phyloP scores from a whole-genome alignment of 1,140 invertebrate species.

The Coenobita brevimanus region DNA sequence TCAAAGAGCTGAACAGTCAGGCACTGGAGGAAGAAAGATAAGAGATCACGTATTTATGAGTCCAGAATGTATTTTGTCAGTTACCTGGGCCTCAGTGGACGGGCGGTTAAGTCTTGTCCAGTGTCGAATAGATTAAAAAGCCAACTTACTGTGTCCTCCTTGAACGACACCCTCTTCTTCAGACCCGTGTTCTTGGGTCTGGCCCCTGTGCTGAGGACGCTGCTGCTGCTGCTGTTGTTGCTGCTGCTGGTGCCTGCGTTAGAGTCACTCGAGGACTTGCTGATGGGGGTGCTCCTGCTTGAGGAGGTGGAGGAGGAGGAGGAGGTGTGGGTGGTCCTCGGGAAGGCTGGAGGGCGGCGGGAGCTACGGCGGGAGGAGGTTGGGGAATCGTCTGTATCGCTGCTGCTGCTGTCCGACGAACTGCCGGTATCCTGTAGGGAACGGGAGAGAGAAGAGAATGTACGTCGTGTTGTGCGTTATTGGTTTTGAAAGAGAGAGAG shows the following conservation, averaged over 20 bases:
- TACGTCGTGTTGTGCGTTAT: background rate
- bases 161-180: constrained; percentile 69
- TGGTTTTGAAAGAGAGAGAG: too few relatives aligned
- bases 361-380: constrained; percentile 37
- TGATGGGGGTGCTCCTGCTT: constrained; percentile 60
- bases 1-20: too few relatives aligned
- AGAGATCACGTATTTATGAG: too few relatives aligned
- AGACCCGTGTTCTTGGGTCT: constrained; percentile 65
- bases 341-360: constrained; percentile 65
- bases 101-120: too few relatives aligned
- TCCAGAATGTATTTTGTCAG: too few relatives aligned
- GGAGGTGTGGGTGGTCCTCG: constrained; percentile 47
- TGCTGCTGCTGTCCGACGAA: constrained; percentile 35
- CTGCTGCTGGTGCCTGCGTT: constrained; percentile 46
- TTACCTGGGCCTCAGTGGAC: too few relatives aligned
- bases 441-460: too few relatives aligned
- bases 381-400: constrained; percentile 39
- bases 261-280: constrained; percentile 69
- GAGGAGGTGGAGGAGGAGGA: constrained; percentile 53
- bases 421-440: constrained; percentile 24
- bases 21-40: too few relatives aligned
- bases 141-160: constrained; percentile 64
- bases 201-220: constrained; percentile 60
- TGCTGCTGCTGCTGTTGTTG: constrained; percentile 31
- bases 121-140: too few relatives aligned